Evolutionary conservation across 2,113 vertebrate species (phyloP).

Genomic region (Crotalus helleri): DNA sequence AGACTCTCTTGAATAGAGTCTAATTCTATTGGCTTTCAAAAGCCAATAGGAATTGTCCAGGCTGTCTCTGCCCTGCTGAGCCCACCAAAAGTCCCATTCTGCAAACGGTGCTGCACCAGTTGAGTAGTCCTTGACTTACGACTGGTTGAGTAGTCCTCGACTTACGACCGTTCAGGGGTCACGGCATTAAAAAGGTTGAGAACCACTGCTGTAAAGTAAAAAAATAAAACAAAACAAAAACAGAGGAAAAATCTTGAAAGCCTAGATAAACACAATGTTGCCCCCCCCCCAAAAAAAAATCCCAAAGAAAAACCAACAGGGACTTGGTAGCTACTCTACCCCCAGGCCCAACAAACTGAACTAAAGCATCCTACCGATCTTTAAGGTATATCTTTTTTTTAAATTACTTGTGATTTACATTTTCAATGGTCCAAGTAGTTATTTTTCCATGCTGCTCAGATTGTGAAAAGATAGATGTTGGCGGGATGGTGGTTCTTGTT

Average conservation of each 20-base stretch:
- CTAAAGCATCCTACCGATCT: neutral
- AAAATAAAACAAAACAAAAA: neutral
- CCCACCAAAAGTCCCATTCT: too few species aligned
- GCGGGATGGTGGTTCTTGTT: neutral
- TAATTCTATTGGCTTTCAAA: too few species aligned
- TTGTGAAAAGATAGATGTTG: neutral
- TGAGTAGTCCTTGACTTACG: too few species aligned
- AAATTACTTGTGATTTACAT: neutral
- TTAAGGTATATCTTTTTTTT: neutral
- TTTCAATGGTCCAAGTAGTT: neutral
- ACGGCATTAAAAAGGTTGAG: too few species aligned
- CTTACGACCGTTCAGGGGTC: too few species aligned
- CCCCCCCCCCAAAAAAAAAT: neutral
- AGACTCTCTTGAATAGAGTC: too few species aligned
- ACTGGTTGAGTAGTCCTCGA: too few species aligned
- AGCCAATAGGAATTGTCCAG: too few species aligned
- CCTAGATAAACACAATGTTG: neutral
- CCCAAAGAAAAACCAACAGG: neutral
- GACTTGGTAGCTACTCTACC: neutral
- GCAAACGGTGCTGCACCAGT: too few species aligned
- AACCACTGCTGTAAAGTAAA: neutral
- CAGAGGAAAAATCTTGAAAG: neutral
- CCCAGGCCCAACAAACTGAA: neutral
- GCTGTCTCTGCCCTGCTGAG: too few species aligned
- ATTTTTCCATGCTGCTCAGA: neutral